These are phyloP conservation scores for Henricia sp. DNA, from an alignment of 53 echinoderm and acorn worm genomes.

Conservation along the genomic window DNA sequence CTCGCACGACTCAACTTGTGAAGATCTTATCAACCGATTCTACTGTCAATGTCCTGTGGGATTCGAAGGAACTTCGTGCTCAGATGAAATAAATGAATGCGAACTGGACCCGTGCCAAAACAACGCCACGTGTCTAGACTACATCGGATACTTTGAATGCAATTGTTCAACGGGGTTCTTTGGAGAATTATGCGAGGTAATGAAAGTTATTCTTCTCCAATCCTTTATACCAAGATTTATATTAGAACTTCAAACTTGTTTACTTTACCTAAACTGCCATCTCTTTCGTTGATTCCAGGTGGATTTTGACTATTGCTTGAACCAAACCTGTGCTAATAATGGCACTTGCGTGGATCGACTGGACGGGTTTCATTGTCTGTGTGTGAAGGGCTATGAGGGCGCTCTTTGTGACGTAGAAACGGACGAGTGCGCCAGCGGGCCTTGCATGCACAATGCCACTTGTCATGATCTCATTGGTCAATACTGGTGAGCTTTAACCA, in stretches of 20 bases:
- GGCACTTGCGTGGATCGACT: constrained; percentile 44
- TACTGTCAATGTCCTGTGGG: constrained; percentile 39
- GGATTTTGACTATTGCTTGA: constrained; percentile 52
- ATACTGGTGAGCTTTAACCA: constrained; percentile 8
- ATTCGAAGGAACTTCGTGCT: constrained; percentile 40
- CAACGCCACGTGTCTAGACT: constrained; percentile 50
- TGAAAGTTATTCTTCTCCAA: background rate
- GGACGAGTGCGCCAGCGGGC: constrained; percentile 44
- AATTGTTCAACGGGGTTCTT: constrained; percentile 16
- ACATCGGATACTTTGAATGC: constrained; percentile 21
- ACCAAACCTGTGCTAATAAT: constrained; percentile 49
- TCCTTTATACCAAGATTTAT: background rate
- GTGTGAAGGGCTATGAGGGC: constrained; percentile 46
- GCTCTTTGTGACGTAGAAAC: constrained; percentile 37
- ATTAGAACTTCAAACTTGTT: background rate
- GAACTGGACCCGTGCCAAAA: constrained; percentile 44
- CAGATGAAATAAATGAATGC: constrained; percentile 56
- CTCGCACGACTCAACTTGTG: constrained; percentile 34
- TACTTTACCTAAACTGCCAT: background rate
- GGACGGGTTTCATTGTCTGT: constrained; percentile 59
- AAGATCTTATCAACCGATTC: constrained; percentile 35
- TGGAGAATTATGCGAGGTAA: constrained; percentile 44
- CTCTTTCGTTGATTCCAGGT: background rate
- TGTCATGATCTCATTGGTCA: constrained; percentile 30
- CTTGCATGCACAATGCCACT: constrained; percentile 49